phyloP scores from a whole-genome alignment of 2,888 invertebrate species.

The Auanema freiburgensis region DNA sequence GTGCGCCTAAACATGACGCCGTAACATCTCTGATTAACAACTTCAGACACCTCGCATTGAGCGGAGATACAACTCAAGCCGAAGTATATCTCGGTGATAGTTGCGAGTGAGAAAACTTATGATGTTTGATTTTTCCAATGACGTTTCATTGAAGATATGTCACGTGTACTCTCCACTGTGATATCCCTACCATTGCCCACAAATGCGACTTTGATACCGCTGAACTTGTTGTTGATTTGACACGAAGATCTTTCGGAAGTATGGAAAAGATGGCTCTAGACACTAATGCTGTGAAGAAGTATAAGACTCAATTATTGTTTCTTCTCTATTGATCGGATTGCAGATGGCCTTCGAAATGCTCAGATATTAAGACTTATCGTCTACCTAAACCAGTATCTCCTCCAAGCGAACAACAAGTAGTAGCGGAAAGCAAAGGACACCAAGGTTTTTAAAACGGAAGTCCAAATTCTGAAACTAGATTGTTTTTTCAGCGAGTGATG shows the following conservation, averaged over 20 bases:
- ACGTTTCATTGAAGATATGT: constrained; percentile 42
- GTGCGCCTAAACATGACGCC: constrained; percentile 58
- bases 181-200: constrained; percentile 58
- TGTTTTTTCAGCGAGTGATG: neutral
- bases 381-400: constrained; percentile 44
- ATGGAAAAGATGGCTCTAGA: constrained; percentile 61
- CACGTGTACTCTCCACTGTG: constrained; percentile 61
- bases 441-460: neutral
- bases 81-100: constrained; percentile 57
- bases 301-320: neutral
- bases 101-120: constrained; percentile 48
- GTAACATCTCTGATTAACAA: constrained; percentile 46
- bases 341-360: constrained; percentile 60
- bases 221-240: constrained; percentile 50
- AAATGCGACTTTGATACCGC: constrained; percentile 57
- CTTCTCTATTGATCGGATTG: neutral
- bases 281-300: constrained; percentile 57
- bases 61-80: constrained; percentile 56
- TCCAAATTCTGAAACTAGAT: too few species aligned
- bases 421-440: constrained; percentile 30
- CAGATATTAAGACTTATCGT: constrained; percentile 58
- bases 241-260: constrained; percentile 47
- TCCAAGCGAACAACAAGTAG: constrained; percentile 24
- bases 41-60: constrained; percentile 51
- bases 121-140: neutral